Evolutionary conservation across 1,140 invertebrate genomes (phyloP), one percentile per base, ranked within the genome.

Genomic region (Panagrolaimus sp.): DNA sequence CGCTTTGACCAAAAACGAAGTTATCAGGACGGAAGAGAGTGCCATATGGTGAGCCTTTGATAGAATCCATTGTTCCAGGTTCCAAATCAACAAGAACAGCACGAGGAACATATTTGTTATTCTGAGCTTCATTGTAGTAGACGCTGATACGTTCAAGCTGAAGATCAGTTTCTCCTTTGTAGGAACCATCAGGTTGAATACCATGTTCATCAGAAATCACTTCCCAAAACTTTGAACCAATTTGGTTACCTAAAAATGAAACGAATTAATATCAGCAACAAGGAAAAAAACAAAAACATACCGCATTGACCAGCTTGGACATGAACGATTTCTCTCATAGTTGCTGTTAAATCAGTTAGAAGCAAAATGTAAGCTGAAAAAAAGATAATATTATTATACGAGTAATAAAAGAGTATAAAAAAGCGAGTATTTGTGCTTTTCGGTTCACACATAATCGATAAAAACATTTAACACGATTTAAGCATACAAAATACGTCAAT

Each of bases 31-130:
- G 84, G 76, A 91, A 91, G n/a, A 91, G 88, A 81, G 90, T 87
- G 10, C 90, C 91, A 74, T 90, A 90, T 44, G 90, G 90, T 47
- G 91, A 91, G 12, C 91, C 91, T 58, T 92, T 87, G 15, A 94
- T 91, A 7, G 92, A 89, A 84, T 95, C 92, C 91, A 95, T 94
- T 52, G 92, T 94, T 68, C 93, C 93, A n/a, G 93, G 92, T 83
- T 96, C 93, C 76, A 96, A 85, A 85, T 96, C 93, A 55, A 95
- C 88, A 9, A 95, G 87, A 69, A 95, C 89, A 68, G 92, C 91
- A 73, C 93, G 87, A 5, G 93, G 92, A n/a, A 95, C 93, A 84
- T 93, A 94, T 85, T 93, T 93, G 68, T 90, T 90, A 81, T 67
- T 86, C 69, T 78, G 73, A 15, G 86, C 86, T 74, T 86, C 86